Evolutionary conservation across 2,797 vertebrate genomes (phyloP), one percentile per base, ranked within the genome.

Genomic region (Enteromius trimaculatus): DNA sequence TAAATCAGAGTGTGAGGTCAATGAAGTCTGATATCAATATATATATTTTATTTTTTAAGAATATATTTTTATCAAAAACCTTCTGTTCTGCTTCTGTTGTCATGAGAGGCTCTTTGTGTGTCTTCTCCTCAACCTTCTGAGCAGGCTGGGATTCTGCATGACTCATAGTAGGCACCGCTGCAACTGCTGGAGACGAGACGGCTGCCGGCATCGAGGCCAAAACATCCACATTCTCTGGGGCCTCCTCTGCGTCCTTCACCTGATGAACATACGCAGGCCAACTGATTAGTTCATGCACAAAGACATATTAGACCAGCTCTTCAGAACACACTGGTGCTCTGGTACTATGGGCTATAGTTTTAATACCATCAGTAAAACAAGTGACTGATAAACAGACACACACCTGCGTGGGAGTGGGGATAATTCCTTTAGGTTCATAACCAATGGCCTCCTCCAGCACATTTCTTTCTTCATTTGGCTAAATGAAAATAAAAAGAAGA

Each of bases 391-490:
- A 21, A 72, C 69, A 72, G n/a, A 70, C 39, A 29, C 39, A 1
- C 29, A 83, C 87, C 77, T 85, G 51, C 53, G 85, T 19, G 0
- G 44, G 16, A 14, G 90, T 83, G 81, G 89, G 81, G 62, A 92
- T 88, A 51, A 79, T 70, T 88, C 88, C 95, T 88, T 93, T 94
- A 23, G 95, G 94, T 81, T 95, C 92, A 68, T 97, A 98, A 72
- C 94, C 95, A 92, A 95, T 96, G 79, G 97, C 96, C 91, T 99
- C 98, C 88, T 98, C 97, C 64, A 98, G 93, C 86, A 99, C 93
- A 84, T 97, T 98, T 88, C 97, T 95, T 89, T 99, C 97, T 95
- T 99, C 98, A 85, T 99, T 99, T 88, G 95, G 97, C 98, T 99
- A 79, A 21, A 55, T 37, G 2, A 53, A 5, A 39, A 14, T n/a